These are phyloP conservation scores for Zaprionus ornatus DNA, from an alignment of 1,140 invertebrate genomes.

Conservation along the genomic window DNA sequence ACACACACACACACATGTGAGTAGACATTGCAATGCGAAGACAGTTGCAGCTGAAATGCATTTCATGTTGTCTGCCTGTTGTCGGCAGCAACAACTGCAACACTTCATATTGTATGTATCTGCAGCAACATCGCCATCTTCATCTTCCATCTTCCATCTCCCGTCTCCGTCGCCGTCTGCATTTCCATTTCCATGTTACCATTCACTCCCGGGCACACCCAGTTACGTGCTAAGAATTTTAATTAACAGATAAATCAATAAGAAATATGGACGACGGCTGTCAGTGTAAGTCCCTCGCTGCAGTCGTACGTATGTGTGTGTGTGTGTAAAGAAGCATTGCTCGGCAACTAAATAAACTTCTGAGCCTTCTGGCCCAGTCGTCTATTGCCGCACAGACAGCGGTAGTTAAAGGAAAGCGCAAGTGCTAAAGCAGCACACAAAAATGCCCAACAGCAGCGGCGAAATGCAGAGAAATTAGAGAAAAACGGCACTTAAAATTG, in stretches of 20 bases:
- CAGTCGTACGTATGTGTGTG: neutral
- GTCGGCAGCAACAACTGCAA: conserved; percentile 10
- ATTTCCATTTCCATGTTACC: conserved; percentile 31
- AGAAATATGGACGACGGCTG: conserved; percentile 81
- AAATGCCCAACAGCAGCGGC: conserved; percentile 52
- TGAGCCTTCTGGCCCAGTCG: conserved; percentile 13
- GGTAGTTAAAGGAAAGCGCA: conserved; percentile 59
- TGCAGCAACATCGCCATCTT: conserved; percentile 26
- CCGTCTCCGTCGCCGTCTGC: neutral
- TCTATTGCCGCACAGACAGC: conserved; percentile 13
- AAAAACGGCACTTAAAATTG: conserved; percentile 70
- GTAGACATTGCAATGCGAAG: conserved; percentile 71
- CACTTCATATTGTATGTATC: conserved; percentile 51
- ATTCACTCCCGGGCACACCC: conserved; percentile 53
- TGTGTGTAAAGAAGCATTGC: conserved; percentile 46
- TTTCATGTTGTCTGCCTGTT: conserved; percentile 71
- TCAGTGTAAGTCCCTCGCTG: conserved; percentile 58
- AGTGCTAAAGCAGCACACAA: conserved; percentile 55
- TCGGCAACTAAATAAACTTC: conserved; percentile 75
- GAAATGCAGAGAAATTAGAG: conserved; percentile 67
- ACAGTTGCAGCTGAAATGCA: conserved; percentile 76
- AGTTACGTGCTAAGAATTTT: conserved; percentile 81
- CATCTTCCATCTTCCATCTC: neutral
- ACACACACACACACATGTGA: conserved; percentile 32
- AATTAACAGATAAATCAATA: conserved; percentile 83